phyloP scores from a whole-genome alignment of 2,113 vertebrate species.

The Indicator indicator region DNA sequence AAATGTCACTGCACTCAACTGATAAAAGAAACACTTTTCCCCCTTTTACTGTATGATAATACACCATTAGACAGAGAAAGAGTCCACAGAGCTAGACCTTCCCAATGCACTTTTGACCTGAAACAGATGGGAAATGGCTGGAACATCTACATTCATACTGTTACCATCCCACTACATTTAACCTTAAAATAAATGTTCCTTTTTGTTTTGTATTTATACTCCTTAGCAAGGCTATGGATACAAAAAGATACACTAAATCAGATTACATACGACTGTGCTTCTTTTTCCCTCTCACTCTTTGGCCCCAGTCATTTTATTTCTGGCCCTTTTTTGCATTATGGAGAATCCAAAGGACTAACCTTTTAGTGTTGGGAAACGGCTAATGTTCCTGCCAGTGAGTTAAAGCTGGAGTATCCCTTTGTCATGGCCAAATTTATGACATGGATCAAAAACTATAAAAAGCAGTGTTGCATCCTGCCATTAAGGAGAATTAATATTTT shows the following conservation, averaged over 20 bases:
- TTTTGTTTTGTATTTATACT: not conserved
- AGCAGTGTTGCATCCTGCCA: slow-evolving; percentile 81
- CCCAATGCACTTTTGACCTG: not conserved
- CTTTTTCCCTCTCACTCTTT: slow-evolving; percentile 11
- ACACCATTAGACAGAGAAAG: not conserved
- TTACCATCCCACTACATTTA: not conserved
- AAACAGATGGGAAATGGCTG: not conserved
- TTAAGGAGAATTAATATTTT: slow-evolving; percentile 84
- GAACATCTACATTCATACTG: not conserved
- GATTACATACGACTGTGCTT: not conserved
- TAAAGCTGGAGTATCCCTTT: slow-evolving; percentile 79
- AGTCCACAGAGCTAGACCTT: not conserved
- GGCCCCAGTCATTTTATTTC: slow-evolving; percentile 20
- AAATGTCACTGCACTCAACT: slow-evolving; percentile 15
- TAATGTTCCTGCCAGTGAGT: slow-evolving; percentile 71
- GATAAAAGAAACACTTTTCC: not conserved
- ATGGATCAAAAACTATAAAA: slow-evolving; percentile 83
- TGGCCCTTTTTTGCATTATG: slow-evolving; percentile 47
- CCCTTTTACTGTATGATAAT: not conserved
- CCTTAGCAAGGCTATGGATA: not conserved
- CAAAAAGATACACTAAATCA: not conserved
- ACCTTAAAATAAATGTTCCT: not conserved
- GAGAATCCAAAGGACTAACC: slow-evolving; percentile 62
- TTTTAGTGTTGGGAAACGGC: slow-evolving; percentile 71
- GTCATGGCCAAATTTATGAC: slow-evolving; percentile 80